Percentiles rank a stretch among this genome's conserved stretches.
Conservation (phyloP, 2,888 invertebrate genomes). For the Buathra laborator region DNA sequence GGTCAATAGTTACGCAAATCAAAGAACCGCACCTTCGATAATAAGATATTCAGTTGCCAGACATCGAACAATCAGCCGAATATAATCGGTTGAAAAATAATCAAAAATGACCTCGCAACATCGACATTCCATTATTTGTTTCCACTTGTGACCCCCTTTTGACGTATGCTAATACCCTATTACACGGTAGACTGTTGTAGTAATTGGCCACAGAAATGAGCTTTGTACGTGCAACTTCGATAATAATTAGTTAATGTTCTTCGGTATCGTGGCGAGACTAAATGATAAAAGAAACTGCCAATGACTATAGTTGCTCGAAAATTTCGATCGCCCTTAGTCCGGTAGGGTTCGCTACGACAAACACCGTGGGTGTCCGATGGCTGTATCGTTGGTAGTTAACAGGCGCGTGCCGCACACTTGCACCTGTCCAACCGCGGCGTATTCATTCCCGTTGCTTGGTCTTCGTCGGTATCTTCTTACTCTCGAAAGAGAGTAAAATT, state of each 20-base stretch:
- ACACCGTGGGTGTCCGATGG: neutral
- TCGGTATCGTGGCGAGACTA: neutral
- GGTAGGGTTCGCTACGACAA: neutral
- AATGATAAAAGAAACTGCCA: neutral
- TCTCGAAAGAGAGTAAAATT: conserved; percentile 7
- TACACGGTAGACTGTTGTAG: neutral
- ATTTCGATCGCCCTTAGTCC: neutral
- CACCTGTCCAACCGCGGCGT: conserved; percentile 61
- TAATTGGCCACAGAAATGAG: neutral
- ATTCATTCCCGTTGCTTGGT: conserved; percentile 62
- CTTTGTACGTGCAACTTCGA: neutral
- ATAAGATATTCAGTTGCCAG: too few relatives aligned
- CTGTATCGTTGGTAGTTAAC: conserved; percentile 15
- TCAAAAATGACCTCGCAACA: too few relatives aligned
- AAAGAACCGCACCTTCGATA: too few relatives aligned
- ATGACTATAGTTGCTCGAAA: neutral
- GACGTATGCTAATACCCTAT: neutral
- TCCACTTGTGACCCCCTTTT: neutral
- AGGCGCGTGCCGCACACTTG: conserved; percentile 54
- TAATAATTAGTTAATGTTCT: neutral
- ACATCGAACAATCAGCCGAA: too few relatives aligned
- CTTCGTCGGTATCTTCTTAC: conserved; percentile 4
- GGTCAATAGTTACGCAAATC: too few relatives aligned
- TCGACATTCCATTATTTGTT: neutral
- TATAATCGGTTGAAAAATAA: too few relatives aligned